A percentile compares a stretch with the other conserved stretches of the same genome.
Conservation (phyloP, 2,797 vertebrate species). For the Sorex maritimensis region DNA sequence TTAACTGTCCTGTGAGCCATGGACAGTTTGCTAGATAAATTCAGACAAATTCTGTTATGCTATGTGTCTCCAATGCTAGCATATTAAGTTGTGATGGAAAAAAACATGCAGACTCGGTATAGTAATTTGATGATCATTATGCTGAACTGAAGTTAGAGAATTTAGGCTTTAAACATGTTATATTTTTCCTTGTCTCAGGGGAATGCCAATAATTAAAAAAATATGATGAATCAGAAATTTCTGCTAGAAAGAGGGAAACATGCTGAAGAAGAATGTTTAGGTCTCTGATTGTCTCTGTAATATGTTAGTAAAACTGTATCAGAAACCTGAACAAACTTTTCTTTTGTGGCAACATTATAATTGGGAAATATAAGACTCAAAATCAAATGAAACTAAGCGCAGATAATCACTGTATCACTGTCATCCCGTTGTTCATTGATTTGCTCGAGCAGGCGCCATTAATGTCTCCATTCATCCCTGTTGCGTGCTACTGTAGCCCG, state of each 20-base stretch:
- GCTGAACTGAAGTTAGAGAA: conserved; percentile 59
- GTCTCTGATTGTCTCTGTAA: conserved; percentile 42
- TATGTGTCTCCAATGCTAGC: background rate
- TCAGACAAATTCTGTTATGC: conserved; percentile 48
- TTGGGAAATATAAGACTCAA: background rate
- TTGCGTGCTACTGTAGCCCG: too few relatives aligned
- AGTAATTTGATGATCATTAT: conserved; percentile 61
- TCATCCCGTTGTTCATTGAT: too few relatives aligned
- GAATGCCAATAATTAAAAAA: conserved; percentile 64
- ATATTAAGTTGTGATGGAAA: conserved; percentile 51
- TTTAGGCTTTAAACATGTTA: conserved; percentile 54
- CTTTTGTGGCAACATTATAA: conserved; percentile 40
- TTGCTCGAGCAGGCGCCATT: too few relatives aligned
- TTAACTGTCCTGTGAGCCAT: background rate
- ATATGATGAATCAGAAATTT: conserved; percentile 32
- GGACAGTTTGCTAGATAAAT: conserved; percentile 27
- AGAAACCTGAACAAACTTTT: conserved; percentile 27
- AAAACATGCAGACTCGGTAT: background rate
- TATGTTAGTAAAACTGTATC: conserved; percentile 25
- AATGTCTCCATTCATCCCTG: too few relatives aligned
- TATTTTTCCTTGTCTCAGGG: conserved; percentile 13
- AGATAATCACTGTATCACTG: background rate
- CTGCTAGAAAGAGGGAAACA: conserved; percentile 53
- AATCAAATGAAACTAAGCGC: background rate
- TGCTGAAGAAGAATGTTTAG: conserved; percentile 46